phyloP scores from a whole-genome alignment of 1,140 invertebrate species.

The Vollenhovia emeryi region DNA sequence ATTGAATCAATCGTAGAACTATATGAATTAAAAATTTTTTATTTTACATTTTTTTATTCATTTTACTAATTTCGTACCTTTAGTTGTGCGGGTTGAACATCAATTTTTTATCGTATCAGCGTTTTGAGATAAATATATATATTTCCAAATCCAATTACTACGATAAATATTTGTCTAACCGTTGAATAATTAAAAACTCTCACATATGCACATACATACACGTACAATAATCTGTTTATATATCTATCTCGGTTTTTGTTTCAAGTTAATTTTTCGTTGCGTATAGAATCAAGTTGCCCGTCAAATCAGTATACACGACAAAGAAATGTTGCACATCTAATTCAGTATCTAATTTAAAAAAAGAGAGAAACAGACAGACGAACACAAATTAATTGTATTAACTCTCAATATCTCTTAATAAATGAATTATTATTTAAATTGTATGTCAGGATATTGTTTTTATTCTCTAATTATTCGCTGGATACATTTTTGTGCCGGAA shows the following conservation, averaged over 20 bases:
- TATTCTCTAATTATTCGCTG: not conserved
- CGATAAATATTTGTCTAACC: conserved; percentile 19
- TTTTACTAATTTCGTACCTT: conserved; percentile 1
- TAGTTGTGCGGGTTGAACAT: not conserved
- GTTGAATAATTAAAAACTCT: conserved; percentile 19
- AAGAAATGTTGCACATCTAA: conserved; percentile 5
- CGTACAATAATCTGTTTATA: not conserved
- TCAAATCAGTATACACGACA: not conserved
- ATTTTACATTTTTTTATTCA: not conserved
- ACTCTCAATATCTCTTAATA: not conserved
- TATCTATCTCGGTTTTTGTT: not conserved
- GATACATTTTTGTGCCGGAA: conserved; percentile 5
- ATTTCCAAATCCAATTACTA: not conserved
- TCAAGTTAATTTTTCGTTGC: not conserved
- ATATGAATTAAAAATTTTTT: not conserved
- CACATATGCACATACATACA: not conserved
- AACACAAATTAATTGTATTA: not conserved
- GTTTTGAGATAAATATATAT: not conserved
- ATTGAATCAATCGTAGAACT: not conserved
- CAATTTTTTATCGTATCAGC: not conserved
- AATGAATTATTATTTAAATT: conserved; percentile 20
- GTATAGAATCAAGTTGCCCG: not conserved
- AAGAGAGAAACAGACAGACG: not conserved
- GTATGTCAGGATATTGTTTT: not conserved
- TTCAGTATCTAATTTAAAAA: not conserved